Evolutionary conservation across 2,888 invertebrate genomes (phyloP), one percentile per base, ranked within the genome.

Genomic region (Baccha elongata): DNA sequence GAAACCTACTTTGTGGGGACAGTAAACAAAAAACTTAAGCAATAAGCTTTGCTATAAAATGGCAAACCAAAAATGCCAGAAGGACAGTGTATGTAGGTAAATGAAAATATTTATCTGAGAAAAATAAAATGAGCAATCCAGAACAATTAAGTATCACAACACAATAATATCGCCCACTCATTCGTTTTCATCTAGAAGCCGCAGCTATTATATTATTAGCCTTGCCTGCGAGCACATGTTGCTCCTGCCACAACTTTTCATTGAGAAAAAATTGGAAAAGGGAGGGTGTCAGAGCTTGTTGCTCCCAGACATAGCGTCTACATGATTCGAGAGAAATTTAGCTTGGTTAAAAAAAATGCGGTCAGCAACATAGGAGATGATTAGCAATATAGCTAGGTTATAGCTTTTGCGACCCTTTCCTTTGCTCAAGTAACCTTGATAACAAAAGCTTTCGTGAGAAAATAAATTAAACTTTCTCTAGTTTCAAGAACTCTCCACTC

Each of bases 291-390:
- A 74, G 15, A 74, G 80, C 74, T 65, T 75, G 75, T 75, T 75
- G 65, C 71, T 75, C 75, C 58, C 60, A 81, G 80, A 81, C 80
- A 65, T 21, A 15, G 19, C 37, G 80, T 75, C 80, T 71, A 29
- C 65, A 40, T 17, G 2, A 5, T 3, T 17, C 19, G 10, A 26
- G 42, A 15, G 46, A 67, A 32, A 11, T 1, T 32, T 8, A 32
- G 0, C 5, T 17, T 21, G 7, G 6, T 40, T 23, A 3, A 5
- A 42, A 15, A 17, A 58, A 42, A 21, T 21, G 37, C 37, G 37
- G 13, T 21, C 6, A 11, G 42, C 15, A 42, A 15, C 10, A 17
- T 26, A 19, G 32, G 7, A 32, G n/a, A n/a, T n/a, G n/a, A 32
- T 8, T 7, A 32, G 29, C 29, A 32, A 32, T 8, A 32, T 32